Conservation (phyloP, 1,140 invertebrate genomes). For the Drosophila sturtevanti region DNA sequence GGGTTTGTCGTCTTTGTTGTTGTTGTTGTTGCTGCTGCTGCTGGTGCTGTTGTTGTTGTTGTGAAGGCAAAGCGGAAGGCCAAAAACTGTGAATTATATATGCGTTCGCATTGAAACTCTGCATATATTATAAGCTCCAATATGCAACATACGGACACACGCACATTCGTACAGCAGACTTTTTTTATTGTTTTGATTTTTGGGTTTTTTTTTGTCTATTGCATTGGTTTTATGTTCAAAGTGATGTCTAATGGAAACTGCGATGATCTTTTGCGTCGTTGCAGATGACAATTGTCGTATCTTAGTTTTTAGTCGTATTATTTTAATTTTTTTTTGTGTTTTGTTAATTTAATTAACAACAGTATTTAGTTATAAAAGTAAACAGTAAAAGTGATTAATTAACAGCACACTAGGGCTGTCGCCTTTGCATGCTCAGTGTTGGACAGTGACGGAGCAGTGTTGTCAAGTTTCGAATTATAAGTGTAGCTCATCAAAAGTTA, state of each 20-base stretch:
- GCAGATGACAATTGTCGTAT: conserved; percentile 3
- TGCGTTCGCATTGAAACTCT: conserved; percentile 13
- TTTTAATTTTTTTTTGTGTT: conserved; percentile 1
- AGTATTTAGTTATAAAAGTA: conserved; percentile 55
- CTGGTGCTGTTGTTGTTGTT: conserved; percentile 43
- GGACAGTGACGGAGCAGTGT: neutral
- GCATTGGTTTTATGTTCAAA: too few relatives aligned
- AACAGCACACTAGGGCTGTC: conserved; percentile 25
- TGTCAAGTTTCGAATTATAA: neutral
- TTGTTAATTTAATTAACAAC: conserved; percentile 49
- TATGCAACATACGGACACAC: conserved; percentile 41
- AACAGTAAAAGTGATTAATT: conserved; percentile 61
- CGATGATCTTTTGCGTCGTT: neutral
- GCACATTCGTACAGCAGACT: conserved; percentile 6
- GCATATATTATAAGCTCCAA: conserved; percentile 30
- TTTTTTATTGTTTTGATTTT: conserved; percentile 33
- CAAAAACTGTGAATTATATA: conserved; percentile 48
- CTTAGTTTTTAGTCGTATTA: conserved; percentile 4
- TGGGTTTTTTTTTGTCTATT: conserved; percentile 2
- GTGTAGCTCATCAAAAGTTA: neutral
- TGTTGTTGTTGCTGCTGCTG: conserved; percentile 38
- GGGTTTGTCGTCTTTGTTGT: conserved; percentile 23
- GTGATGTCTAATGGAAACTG: neutral
- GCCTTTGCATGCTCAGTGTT: conserved; percentile 11
- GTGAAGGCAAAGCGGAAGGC: conserved; percentile 34